Conservation (phyloP, 1,140 invertebrate genomes). For the Lepidurus couesii region DNA sequence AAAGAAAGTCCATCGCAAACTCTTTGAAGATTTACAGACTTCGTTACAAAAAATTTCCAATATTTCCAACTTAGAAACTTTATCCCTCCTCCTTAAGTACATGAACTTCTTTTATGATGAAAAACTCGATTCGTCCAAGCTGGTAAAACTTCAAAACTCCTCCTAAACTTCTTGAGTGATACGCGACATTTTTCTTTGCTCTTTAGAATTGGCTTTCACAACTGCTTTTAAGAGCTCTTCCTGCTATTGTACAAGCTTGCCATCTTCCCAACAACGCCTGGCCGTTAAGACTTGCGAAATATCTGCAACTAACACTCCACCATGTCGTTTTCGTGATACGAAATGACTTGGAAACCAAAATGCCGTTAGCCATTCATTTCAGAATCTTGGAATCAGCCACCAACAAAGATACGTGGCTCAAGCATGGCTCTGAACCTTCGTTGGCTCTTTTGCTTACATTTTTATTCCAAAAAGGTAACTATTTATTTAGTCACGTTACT, state of each 20-base stretch:
- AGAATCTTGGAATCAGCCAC: background rate
- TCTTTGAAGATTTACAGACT: constrained; percentile 54
- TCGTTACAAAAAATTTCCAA: constrained; percentile 46
- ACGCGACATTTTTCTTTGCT: constrained; percentile 27
- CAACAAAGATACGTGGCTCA: background rate
- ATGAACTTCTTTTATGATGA: constrained; percentile 69
- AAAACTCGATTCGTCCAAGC: constrained; percentile 58
- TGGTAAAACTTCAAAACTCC: constrained; percentile 52
- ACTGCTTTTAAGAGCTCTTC: constrained; percentile 25
- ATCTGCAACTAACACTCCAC: background rate
- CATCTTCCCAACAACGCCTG: background rate
- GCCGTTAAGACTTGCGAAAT: constrained; percentile 1
- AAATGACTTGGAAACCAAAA: constrained; percentile 3
- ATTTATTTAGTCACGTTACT: background rate
- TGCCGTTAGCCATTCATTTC: background rate
- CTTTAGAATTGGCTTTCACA: constrained; percentile 27
- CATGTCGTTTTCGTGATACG: background rate
- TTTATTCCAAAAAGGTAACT: background rate
- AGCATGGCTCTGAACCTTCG: background rate
- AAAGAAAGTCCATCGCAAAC: constrained; percentile 57
- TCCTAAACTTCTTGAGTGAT: constrained; percentile 26
- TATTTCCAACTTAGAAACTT: constrained; percentile 46
- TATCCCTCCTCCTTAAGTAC: constrained; percentile 44
- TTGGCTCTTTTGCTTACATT: background rate
- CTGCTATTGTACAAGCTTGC: background rate